These are phyloP conservation scores for Chamaetylas fuelleborni DNA, from an alignment of 2,113 vertebrate species.

Conservation along the genomic window DNA sequence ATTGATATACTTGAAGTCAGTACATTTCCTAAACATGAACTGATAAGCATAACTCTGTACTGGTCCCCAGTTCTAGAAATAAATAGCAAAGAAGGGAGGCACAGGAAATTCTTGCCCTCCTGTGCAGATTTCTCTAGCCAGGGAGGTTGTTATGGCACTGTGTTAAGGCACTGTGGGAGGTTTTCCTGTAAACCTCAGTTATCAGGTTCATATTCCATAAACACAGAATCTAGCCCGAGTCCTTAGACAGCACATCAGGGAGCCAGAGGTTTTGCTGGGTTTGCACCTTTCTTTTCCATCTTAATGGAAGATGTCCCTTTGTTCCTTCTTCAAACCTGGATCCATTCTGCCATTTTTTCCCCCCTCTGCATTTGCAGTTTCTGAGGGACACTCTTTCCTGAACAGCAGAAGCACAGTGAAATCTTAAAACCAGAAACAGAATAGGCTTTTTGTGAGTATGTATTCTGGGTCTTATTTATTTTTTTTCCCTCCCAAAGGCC, in stretches of 20 bases:
- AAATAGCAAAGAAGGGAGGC: neutral
- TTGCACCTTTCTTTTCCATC: neutral
- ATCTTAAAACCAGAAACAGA: neutral
- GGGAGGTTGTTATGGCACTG: neutral
- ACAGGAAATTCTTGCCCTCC: neutral
- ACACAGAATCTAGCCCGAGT: neutral
- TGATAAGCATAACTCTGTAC: neutral
- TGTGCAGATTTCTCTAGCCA: neutral
- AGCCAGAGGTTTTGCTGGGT: neutral
- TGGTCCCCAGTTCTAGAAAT: neutral
- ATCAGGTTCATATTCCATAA: neutral
- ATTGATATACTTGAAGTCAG: neutral
- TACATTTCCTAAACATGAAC: neutral
- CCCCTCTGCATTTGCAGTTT: neutral
- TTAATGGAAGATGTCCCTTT: neutral
- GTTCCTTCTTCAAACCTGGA: neutral
- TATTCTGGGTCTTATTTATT: neutral
- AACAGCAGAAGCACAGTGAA: neutral
- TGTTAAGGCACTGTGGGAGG: neutral
- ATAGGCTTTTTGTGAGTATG: neutral
- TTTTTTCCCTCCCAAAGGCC: neutral
- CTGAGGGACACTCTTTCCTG: neutral
- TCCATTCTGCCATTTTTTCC: neutral
- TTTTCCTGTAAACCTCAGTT: neutral
- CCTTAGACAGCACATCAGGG: neutral